Conservation (phyloP, 2,113 vertebrate species). For the Scalopus aquaticus region DNA sequence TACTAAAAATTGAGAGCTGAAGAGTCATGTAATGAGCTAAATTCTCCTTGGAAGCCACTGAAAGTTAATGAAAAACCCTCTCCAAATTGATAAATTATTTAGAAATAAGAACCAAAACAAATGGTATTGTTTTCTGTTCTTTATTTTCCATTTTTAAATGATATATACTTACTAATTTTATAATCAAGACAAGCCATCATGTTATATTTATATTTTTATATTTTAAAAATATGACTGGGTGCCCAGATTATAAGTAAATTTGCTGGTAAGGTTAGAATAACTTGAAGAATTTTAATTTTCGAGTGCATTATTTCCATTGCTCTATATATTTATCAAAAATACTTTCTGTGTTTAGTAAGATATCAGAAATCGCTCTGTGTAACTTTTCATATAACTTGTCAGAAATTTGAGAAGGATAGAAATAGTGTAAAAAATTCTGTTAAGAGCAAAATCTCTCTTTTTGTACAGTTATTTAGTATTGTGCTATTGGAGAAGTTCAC, state of each 20-base stretch:
- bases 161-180: not conserved
- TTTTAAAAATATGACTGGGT: not conserved
- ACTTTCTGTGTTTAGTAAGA: not conserved
- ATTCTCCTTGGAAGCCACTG: not conserved
- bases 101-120: conserved; percentile 25
- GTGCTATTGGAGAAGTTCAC: not conserved
- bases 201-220: not conserved
- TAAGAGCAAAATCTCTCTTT: not conserved
- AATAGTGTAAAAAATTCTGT: not conserved
- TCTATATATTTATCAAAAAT: not conserved
- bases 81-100: not conserved
- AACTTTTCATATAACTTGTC: conserved; percentile 10
- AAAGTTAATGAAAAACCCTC: not conserved
- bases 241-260: not conserved
- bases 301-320: not conserved
- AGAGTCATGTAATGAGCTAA: not conserved
- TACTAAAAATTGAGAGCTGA: conserved; percentile 15
- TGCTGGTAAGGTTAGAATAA: not conserved
- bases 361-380: not conserved
- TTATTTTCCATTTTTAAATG: not conserved
- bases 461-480: not conserved
- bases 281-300: conserved; percentile 43
- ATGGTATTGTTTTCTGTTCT: not conserved
- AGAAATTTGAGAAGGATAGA: not conserved
- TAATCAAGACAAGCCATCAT: not conserved